Evolutionary conservation across 2,113 vertebrate genomes (phyloP).

Genomic region (Pachycephala philippinensis): DNA sequence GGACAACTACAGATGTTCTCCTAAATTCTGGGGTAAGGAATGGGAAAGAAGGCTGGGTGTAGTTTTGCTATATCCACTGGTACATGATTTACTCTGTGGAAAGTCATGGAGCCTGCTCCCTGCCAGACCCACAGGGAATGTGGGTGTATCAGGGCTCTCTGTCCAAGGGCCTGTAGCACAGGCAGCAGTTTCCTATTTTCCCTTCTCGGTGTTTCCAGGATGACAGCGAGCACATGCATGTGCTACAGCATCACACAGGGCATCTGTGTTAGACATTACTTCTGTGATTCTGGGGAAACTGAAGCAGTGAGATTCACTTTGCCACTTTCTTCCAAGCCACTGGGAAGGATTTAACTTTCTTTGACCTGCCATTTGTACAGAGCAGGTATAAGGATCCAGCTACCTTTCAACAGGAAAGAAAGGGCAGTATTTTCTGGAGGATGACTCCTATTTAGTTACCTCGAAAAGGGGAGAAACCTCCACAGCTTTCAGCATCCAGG

Average conservation of each 20-base stretch:
- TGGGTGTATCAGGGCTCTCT: neutral
- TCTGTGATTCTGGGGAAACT: neutral
- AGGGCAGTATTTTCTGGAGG: neutral
- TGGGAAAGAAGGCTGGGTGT: neutral
- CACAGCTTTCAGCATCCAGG: neutral
- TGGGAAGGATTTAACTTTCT: neutral
- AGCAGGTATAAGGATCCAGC: neutral
- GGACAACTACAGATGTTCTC: neutral
- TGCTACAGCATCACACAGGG: neutral
- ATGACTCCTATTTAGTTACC: neutral
- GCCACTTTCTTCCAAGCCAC: neutral
- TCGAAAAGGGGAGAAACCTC: neutral
- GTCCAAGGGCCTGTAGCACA: neutral
- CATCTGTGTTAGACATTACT: neutral
- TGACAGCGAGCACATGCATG: neutral
- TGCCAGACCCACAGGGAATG: neutral
- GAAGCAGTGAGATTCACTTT: neutral
- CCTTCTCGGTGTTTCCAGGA: neutral
- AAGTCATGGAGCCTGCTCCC: neutral
- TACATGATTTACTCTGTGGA: neutral
- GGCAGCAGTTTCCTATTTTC: neutral
- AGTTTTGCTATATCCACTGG: neutral
- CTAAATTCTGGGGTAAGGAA: neutral
- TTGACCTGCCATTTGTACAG: neutral
- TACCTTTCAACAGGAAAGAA: neutral